Evolutionary conservation across 1,140 invertebrate genomes (phyloP), one percentile per base, ranked within the genome.

Genomic region (Oryctes rhinoceros): DNA sequence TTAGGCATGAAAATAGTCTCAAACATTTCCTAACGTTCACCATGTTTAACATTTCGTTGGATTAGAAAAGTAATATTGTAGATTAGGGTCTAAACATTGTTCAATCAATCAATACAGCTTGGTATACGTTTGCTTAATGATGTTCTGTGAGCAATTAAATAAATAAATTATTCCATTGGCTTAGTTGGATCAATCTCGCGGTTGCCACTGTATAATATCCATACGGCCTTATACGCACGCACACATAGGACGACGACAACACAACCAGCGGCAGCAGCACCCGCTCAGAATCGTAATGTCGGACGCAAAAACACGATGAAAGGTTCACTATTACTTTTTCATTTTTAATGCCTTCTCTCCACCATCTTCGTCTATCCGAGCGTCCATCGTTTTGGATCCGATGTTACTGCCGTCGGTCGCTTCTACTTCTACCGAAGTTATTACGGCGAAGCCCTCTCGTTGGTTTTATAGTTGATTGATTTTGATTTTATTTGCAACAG

Each of bases 251-350:
- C 18, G 24, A 71, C 6, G 20, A 71, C 20, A 71, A 71, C 65
- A 71, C 65, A 71, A 71, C 9, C 13, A 71, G 65, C 65, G 35
- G 65, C 65, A 71, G 24, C 79, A 76, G 81, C 81, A 81, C 81
- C 79, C 80, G 81, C 79, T 83, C 77, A 79, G 81, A 83, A 83
- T 83, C 79, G 79, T 80, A 80, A 81, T 81, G 78, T 79, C 53
- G 20, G 35, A 62, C 77, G 67, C 80, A 83, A 83, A 83, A 83
- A 83, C 82, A 77, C 80, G 82, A 83, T 77, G 82, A 83, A 81
- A 83, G 79, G 76, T 80, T 81, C 75, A 79, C 81, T 78, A 44
- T 65, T 65, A 49, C 80, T 71, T 67, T 80, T 82, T 80, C 79
- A 80, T 82, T 82, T 82, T 81, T 81, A 81, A 81, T 81, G 80